Evolutionary conservation across 37 sponge, comb jelly and placozoan species (phyloP), one percentile per base, ranked within the genome.

Genomic region (Beroe ovata): DNA sequence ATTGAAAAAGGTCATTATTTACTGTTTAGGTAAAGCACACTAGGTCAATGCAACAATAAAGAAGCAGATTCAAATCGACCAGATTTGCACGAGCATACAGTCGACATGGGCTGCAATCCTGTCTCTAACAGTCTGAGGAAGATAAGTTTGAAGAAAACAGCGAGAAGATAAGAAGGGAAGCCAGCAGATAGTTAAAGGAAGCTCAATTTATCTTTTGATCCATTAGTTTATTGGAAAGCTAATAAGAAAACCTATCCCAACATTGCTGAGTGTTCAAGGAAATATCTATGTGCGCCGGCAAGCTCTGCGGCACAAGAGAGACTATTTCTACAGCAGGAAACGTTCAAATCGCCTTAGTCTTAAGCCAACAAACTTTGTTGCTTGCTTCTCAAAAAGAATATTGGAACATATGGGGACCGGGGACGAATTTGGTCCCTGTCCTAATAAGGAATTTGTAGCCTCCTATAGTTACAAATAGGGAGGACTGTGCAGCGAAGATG

Each of bases 1-100:
- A 58, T 58, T 58, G 59, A 58, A 58, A 58, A 58, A 58, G 59
- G 59, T 58, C 59, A 58, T 58, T n/a, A n/a, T n/a, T n/a, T n/a
- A n/a, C n/a, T 58, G 59, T 58, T 58, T 58, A 58, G 59, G 59
- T 58, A 19, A 58, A 58, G 59, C 59, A 58, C 59, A 58, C 59
- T 58, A 58, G 59, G 59, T 58, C 59, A 58, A 58, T 58, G 59
- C 59, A 58, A 58, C 18, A 18, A 11, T 58, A 58, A 18, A 11
- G 59, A 58, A 58, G 59, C 59, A 58, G 11, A 58, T 58, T 58
- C 59, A 19, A 18, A 58, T 58, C 59, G 59, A 58, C 59, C 59
- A 58, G 59, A 58, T 58, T 58, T 58, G 59, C 59, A 58, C 59
- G 59, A 58, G 59, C 59, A 58, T 58, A 58, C 18, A 58, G 59